phyloP scores from a whole-genome alignment of 53 echinoderm and acorn worm species.

The Zoroaster sp. region DNA sequence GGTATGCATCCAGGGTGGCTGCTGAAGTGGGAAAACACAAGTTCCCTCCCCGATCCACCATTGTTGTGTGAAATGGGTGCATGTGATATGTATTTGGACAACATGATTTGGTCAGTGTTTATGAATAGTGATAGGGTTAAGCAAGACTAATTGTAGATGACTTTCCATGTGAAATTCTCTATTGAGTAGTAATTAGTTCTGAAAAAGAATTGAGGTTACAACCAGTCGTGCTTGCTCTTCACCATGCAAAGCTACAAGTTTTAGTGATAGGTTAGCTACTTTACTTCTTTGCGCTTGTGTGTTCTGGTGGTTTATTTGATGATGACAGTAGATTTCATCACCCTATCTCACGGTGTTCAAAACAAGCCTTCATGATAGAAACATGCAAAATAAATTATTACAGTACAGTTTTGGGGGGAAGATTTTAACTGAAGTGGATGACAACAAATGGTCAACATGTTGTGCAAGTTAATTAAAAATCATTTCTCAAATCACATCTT shows the following conservation, averaged over 20 bases:
- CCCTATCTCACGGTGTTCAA: slow-evolving; percentile 58
- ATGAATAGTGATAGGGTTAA: too few relatives aligned
- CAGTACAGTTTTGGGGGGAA: neutral
- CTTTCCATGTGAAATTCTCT: neutral
- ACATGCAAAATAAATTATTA: neutral
- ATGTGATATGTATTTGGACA: too few relatives aligned
- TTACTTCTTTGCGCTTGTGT: slow-evolving; percentile 78
- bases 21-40: too few relatives aligned
- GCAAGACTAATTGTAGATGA: neutral
- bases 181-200: neutral
- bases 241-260: too few relatives aligned
- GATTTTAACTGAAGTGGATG: too few relatives aligned
- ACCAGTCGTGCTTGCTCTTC: too few relatives aligned
- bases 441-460: neutral
- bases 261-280: too few relatives aligned
- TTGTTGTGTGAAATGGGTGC: too few relatives aligned
- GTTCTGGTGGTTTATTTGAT: slow-evolving; percentile 90
- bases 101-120: too few relatives aligned
- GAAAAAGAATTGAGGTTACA: neutral
- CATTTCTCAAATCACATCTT: neutral
- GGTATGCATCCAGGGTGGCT: too few relatives aligned
- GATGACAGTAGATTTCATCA: slow-evolving; percentile 95
- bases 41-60: too few relatives aligned
- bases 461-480: neutral
- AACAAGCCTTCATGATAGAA: slow-evolving; percentile 59